phyloP scores from a whole-genome alignment of 2,797 vertebrate species.

The Sebastes iracundus region DNA sequence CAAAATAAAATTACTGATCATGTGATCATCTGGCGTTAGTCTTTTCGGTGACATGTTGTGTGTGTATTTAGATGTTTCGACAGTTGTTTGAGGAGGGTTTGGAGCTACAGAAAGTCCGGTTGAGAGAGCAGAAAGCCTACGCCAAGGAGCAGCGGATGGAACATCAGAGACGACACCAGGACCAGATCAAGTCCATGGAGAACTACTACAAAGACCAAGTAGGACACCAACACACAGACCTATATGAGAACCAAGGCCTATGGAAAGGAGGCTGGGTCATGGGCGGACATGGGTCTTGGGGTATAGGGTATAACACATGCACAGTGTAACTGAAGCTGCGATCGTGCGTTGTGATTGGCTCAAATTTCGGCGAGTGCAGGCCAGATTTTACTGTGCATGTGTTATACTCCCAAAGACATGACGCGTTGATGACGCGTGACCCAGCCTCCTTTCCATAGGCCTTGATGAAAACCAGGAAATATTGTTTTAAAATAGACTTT shows the following conservation, averaged over 20 bases:
- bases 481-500: background rate
- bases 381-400: too few species aligned
- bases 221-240: background rate
- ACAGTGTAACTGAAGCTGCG: too few species aligned
- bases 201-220: constrained; percentile 98
- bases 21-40: background rate
- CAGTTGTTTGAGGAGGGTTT: constrained; percentile 94
- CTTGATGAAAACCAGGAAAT: background rate
- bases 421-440: too few species aligned
- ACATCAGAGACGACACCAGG: constrained; percentile 83
- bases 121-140: constrained; percentile 87
- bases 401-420: too few species aligned
- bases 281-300: too few species aligned
- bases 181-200: constrained; percentile 92
- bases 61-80: constrained; percentile 87
- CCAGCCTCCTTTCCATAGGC: too few species aligned
- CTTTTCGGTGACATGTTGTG: background rate
- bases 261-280: too few species aligned
- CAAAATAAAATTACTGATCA: background rate
- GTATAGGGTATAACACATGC: too few species aligned
- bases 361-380: too few species aligned
- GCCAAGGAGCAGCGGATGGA: constrained; percentile 88
- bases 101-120: constrained; percentile 89
- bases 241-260: too few species aligned
- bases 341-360: too few species aligned